Percentiles rank a stretch among this genome's conserved stretches.
Conservation (phyloP, 2,797 vertebrate genomes). For the Manis pentadactyla region DNA sequence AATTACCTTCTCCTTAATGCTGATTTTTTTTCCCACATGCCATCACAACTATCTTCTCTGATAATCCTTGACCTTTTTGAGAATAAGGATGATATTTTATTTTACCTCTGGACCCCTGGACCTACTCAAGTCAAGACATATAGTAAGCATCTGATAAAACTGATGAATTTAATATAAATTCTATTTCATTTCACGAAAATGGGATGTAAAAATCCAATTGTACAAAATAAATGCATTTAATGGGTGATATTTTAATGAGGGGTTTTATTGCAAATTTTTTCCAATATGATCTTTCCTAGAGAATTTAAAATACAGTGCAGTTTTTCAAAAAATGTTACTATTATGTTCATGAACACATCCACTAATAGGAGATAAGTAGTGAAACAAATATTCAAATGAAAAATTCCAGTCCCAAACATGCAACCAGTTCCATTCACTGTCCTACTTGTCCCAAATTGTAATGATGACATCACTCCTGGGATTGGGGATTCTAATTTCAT, state of each 20-base stretch:
- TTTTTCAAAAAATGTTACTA: not conserved
- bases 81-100: not conserved
- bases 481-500: not conserved
- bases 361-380: not conserved
- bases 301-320: constrained; percentile 32
- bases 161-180: constrained; percentile 6
- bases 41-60: not conserved
- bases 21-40: not conserved
- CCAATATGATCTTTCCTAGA: not conserved
- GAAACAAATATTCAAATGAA: not conserved
- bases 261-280: not conserved
- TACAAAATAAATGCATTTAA: not conserved
- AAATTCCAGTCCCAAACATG: not conserved
- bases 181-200: not conserved
- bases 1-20: not conserved
- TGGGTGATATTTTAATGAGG: not conserved
- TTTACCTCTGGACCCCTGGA: not conserved
- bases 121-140: not conserved
- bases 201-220: not conserved
- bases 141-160: not conserved
- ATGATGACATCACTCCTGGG: not conserved
- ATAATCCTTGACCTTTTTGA: not conserved
- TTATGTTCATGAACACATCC: not conserved
- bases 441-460: not conserved
- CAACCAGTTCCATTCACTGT: not conserved